Evolutionary conservation across 1,140 invertebrate species (phyloP), one percentile per base, ranked within the genome.

Genomic region (Drosophila setifemur): DNA sequence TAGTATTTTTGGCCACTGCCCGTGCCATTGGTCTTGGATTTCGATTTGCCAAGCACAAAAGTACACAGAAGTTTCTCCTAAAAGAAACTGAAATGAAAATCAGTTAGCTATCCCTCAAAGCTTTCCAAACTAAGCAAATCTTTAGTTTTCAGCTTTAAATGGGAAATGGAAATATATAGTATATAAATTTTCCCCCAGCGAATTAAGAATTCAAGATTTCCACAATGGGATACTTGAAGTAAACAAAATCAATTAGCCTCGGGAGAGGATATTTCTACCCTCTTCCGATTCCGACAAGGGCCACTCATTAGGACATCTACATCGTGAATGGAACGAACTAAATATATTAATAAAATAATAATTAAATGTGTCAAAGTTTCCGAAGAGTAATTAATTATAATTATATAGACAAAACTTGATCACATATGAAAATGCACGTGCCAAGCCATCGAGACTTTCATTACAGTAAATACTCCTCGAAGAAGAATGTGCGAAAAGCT

Each of bases 321-420:
- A 37, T 23, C 28, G n/a, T 33, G 12, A 21, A 35, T 35, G 16
- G 18, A 16, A 9, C 2, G 12, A 19, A 4, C 18, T n/a, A 43
- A 6, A 33, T 33, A 31, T 33, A 55, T 44, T 55, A 81, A 81
- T 79, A 81, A 81, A 81, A 81, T 81, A 86, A 86, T 85, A 85
- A 85, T 85, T 85, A 76, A 81, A 81, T 86, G 71, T 85, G 81
- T 85, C 81, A 86, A 86, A 85, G 43, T 85, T 86, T 76, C 39
- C 54, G 19, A 68, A 76, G 61, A 68, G 75, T 86, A 86, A 87
- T 81, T 81, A 86, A 85, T 85, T 86, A 86, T 79, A 81, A 78
- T 85, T 79, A 85, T 43, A 73, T 39, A 44, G 60, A 67, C 47
- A 74, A 35, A 58, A 35, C 55, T 37, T 50, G 26, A 33, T 47